Base-by-base conservation (phyloP, 2,888 invertebrate species). In the Unio pictorum region DNA sequence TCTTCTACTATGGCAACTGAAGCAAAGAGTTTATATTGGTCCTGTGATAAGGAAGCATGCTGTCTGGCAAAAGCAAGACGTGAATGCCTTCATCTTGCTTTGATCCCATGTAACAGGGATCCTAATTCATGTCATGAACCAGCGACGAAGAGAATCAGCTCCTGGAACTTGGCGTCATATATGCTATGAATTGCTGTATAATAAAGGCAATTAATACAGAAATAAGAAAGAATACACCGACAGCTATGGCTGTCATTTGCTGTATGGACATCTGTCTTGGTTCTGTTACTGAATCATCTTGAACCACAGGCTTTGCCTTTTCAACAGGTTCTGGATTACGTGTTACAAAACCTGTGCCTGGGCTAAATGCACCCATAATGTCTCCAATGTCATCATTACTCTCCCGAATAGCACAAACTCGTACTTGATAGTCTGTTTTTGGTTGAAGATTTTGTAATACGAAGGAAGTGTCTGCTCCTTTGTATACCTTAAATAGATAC, bases 351-450 rank as follows among this genome's bases (percentile, higher is more conserved):
- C 93, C 92, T 81, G 93, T 90, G 65, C 93, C 90, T 67, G 93
- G 92, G 71, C 95, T 95, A 91, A 93, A 94, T 75, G 94, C 93
- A 73, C 95, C 94, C 72, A 92, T 90, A 80, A 95, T 92, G 83
- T 92, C 92, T 28, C 78, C 89, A 4, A 80, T 75, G 45, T 91
- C 91, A 59, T 92, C 92, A 66, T 91, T 91, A 82, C 92, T 91
- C 68, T 92, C 89, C 64, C 96, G 93, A 84, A 95, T 93, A 54
- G 94, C 94, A 91, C 94, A 94, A 76, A 96, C 95, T 68, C 96
- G 93, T 84, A 94, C 93, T 91, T 91, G 91, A 76, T 96, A 96
- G 88, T 95, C 94, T 68, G 92, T 92, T 84, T 94, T 94, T 66
- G 94, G 92, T 83, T 94, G 94, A 87, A 96, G 92, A 87, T 94